Conservation (phyloP, 2,113 vertebrate species). For the Nesospiza acunhae region DNA sequence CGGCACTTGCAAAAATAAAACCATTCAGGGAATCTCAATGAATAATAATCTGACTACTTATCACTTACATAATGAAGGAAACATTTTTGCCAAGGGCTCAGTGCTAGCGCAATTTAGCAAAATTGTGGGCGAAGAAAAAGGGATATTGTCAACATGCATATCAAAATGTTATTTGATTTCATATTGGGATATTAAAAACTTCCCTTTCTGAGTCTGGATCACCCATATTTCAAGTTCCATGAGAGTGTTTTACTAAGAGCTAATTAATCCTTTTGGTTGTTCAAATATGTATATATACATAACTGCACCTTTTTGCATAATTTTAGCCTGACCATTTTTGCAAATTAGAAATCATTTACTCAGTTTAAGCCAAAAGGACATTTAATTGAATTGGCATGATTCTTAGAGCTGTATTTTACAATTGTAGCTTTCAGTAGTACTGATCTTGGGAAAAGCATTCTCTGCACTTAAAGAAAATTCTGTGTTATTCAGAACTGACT, state of each 20-base stretch:
- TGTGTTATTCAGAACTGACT: neutral
- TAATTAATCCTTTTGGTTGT: neutral
- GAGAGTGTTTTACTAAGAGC: neutral
- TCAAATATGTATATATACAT: neutral
- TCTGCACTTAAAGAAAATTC: neutral
- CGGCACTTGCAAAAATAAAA: constrained; percentile 23
- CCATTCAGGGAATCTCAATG: constrained; percentile 1
- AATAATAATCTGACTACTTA: constrained; percentile 41
- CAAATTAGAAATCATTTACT: neutral
- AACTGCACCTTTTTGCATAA: neutral
- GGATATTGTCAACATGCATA: neutral
- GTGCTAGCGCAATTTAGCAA: neutral
- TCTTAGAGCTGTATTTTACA: neutral
- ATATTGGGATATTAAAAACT: neutral
- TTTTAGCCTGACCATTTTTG: neutral
- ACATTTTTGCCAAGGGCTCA: constrained; percentile 31
- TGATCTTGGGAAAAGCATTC: neutral
- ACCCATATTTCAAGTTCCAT: neutral
- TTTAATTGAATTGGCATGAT: neutral
- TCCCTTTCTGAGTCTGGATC: neutral
- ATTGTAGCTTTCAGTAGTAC: neutral
- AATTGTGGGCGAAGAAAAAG: constrained; percentile 10
- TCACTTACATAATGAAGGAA: constrained; percentile 37
- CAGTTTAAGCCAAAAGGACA: neutral
- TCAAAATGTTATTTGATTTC: constrained; percentile 20